phyloP scores from a whole-genome alignment of 2,888 invertebrate genomes.

The Heliconius aoede region DNA sequence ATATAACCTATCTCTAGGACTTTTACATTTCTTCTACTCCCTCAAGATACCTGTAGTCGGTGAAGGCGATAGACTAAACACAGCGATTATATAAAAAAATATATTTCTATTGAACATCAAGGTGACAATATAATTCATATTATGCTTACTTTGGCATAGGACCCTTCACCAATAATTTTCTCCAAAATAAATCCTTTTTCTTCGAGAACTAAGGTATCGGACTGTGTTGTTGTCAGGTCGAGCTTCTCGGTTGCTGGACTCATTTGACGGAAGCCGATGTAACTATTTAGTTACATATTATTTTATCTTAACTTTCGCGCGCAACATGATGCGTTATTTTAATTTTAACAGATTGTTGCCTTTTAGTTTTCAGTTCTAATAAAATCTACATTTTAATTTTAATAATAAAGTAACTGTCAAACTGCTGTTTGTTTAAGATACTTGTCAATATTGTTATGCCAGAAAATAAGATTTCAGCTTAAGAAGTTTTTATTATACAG shows the following conservation, averaged over 20 bases:
- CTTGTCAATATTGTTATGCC: constrained; percentile 16
- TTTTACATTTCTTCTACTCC: neutral
- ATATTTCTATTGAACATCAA: neutral
- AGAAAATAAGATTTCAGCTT: constrained; percentile 3
- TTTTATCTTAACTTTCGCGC: constrained; percentile 72
- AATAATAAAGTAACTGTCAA: constrained; percentile 15
- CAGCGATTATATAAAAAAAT: neutral
- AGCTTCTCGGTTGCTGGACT: constrained; percentile 62
- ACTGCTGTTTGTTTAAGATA: constrained; percentile 6
- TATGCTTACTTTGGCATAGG: constrained; percentile 87
- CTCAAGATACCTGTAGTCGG: neutral
- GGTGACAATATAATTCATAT: neutral
- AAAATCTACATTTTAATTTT: constrained; percentile 20
- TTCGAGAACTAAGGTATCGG: constrained; percentile 68
- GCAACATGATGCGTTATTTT: constrained; percentile 60
- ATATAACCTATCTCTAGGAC: neutral
- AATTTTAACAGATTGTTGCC: neutral
- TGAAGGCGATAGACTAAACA: neutral
- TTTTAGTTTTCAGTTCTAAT: constrained; percentile 10
- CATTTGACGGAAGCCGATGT: constrained; percentile 55
- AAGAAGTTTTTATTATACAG: constrained; percentile 3
- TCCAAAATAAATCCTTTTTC: constrained; percentile 85
- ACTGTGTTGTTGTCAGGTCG: constrained; percentile 67
- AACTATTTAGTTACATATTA: constrained; percentile 51
- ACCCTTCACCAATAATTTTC: constrained; percentile 88